Evolutionary conservation across 2,113 vertebrate genomes (phyloP).

Genomic region (Pavo muticus): DNA sequence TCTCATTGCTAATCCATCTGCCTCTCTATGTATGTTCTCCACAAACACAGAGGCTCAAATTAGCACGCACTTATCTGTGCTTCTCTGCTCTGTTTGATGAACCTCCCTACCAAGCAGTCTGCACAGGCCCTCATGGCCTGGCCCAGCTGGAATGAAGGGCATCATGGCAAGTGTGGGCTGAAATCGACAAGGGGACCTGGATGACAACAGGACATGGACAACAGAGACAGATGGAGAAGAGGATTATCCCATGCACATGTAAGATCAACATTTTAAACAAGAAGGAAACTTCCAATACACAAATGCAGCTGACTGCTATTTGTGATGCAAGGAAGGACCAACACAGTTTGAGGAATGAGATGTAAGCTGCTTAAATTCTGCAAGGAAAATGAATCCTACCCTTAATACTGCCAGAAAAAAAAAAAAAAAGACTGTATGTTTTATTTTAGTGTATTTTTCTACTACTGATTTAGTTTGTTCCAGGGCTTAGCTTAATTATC

Average conservation of each 20-base stretch:
- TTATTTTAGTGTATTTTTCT: not conserved
- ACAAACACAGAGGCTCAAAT: no score
- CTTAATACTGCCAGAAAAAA: not conserved
- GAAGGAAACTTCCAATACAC: not conserved
- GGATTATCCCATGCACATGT: rapidly evolving
- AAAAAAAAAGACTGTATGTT: not conserved
- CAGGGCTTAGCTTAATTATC: not conserved
- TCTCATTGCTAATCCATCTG: not conserved
- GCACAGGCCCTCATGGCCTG: no score
- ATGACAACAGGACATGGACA: not conserved
- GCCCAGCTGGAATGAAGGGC: not conserved
- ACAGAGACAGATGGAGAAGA: not conserved
- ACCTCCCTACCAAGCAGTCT: not conserved
- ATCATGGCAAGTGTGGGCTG: not conserved
- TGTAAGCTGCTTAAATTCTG: not conserved
- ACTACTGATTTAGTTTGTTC: not conserved
- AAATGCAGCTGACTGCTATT: rapidly evolving
- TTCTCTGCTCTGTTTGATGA: not conserved
- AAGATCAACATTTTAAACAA: not conserved
- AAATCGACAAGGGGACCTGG: rapidly evolving
- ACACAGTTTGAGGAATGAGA: not conserved
- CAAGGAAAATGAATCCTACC: not conserved
- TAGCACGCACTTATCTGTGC: not conserved
- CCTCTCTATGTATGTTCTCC: no score
- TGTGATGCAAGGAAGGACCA: not conserved